Conservation (phyloP, 2,113 vertebrate genomes). For the Mustela nigripes region DNA sequence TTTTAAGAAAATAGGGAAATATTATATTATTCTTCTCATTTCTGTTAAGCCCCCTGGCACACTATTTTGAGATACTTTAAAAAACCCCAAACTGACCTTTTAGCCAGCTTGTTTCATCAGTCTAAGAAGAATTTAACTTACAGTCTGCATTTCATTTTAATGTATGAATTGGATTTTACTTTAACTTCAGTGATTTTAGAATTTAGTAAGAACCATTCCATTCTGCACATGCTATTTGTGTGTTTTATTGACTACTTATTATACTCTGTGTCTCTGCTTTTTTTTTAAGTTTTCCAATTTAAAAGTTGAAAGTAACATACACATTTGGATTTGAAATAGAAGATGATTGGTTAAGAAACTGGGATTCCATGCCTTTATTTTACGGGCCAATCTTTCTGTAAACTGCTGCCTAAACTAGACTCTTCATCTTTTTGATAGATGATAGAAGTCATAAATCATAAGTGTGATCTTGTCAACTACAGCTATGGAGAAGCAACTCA, state of each 20-base stretch:
- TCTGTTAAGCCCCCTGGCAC: background rate
- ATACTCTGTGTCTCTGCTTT: background rate
- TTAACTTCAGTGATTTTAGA: background rate
- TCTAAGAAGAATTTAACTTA: background rate
- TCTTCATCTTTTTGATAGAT: slow-evolving; percentile 90
- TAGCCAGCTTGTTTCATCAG: background rate
- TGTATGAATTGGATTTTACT: background rate
- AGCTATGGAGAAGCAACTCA: slow-evolving; percentile 99
- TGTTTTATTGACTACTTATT: background rate
- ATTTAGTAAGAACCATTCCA: background rate
- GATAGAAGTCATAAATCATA: slow-evolving; percentile 99
- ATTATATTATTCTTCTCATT: background rate
- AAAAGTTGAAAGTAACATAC: background rate
- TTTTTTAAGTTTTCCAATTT: background rate
- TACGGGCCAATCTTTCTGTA: background rate
- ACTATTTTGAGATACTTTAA: slow-evolving; percentile 1
- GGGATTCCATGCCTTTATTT: background rate
- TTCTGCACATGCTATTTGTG: background rate
- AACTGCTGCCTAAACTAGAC: slow-evolving; percentile 52
- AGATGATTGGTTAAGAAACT: background rate
- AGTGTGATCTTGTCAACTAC: slow-evolving; percentile 99
- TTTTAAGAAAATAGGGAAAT: background rate
- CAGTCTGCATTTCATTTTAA: background rate
- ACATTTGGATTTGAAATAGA: background rate
- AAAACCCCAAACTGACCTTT: background rate